Base-by-base conservation (phyloP, 92 coral and sea anemone genomes). In the Umimayanthus chanpuru region DNA sequence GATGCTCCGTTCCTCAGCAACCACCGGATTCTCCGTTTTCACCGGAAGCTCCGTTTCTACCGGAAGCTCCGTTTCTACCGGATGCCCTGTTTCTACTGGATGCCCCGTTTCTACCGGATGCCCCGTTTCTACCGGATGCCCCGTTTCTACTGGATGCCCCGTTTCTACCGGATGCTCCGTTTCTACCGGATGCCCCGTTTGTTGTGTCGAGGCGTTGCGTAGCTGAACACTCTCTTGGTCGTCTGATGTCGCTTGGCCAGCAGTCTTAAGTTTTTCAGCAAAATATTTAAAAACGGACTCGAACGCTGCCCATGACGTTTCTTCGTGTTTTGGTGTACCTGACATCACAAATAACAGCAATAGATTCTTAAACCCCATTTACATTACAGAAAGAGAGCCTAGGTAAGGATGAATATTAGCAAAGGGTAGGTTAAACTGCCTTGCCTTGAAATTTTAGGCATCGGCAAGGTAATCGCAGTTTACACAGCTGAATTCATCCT, bases 251-350 rank as follows among this genome's bases (percentile, higher is more conserved):
- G 9, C 58, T 58, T 79, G 38, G 41, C 79, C 76, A n/a, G 76
- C 8, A n/a, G 56, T 79, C 66, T 53, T 83, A 66, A 92, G 90
- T 32, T 83, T 96, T 73, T 89, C 94, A 32, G 89, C 91, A 82
- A 96, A 95, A 88, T 92, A 96, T 76, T 85, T 92, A 88, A 96
- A 96, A 77, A 96, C 93, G 9, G 99, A 96, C 43, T 94, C 92
- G 89, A 93, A 89, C 18, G 99, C 98, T 58, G 72, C 81, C 88
- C 92, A 90, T 47, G 99, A 96, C 6, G 98, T 96, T 79, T 91
- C 90, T 80, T 96, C 99, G 65, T 96, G 99, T 76, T 76, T 91
- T 44, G 88, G 50, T 58, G 98, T 96, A 43, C 98, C 99, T 96
- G 78, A 3, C 29, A 55, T 73, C 20, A 47, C 32, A 88, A 77